Base-by-base conservation (phyloP, 2,797 vertebrate species). In the Coracias cyanogaster region DNA sequence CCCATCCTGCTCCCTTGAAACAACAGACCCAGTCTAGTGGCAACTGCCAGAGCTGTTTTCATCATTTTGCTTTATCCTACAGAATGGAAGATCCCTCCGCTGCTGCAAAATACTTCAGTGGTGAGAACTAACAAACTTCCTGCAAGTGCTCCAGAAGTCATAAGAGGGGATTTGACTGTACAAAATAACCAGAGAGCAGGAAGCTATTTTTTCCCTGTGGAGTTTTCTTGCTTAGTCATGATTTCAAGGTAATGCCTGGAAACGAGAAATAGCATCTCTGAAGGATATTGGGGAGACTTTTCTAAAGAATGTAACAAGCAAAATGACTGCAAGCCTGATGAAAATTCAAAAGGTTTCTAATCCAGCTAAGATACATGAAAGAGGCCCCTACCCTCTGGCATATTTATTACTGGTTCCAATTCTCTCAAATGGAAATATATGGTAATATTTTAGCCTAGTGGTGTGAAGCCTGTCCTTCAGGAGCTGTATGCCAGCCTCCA, bases 301-400 rank as follows among this genome's bases (percentile, higher is more conserved):
- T 65, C 39, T 33, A 62, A 73, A 46, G 49, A 62, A 67, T 31
- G 9, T 54, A 82, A 83, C 10, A 61, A 66, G 35, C 28, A 66
- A 84, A 89, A 82, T 62, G 66, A 70, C 85, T 67, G 52, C 52
- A 91, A 88, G 19, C 29, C 49, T 80, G 54, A 90, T 81, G 73
- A 90, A 95, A 97, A 96, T 86, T 86, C 89, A 71, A 37, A 78
- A 71, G 19, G 7, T 78, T 92, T 72, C 72, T 67, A 83, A 81
- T 69, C 46, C 55, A 86, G 46, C 26, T 71, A 86, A 89, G 35
- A 88, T 78, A 39, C 51, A 83, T 39, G 72, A 88, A 89, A 81
- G 58, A 79, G n/a, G 8, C 12, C 16, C 11, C n/a, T 91, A 54
- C 37, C 17, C 33, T 71, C n/a, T 89, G 41, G 20, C 45, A 48